phyloP scores from a whole-genome alignment of 2,113 vertebrate species.

The Melanerpes formicivorus region DNA sequence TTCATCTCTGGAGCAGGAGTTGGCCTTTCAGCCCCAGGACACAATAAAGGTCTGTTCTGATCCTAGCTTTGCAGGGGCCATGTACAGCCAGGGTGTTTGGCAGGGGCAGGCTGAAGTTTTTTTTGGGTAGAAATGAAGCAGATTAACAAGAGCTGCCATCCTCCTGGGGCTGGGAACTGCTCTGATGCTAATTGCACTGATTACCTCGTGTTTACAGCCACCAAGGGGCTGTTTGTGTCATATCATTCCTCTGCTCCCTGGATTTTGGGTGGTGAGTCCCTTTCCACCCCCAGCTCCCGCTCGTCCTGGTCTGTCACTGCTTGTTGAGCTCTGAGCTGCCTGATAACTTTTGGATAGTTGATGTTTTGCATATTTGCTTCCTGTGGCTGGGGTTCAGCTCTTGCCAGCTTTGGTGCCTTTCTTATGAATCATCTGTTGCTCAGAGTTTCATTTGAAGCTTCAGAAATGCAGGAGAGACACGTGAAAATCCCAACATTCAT shows the following conservation, averaged over 20 bases:
- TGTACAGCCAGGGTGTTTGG: neutral
- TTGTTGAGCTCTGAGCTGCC: neutral
- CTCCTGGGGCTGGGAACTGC: neutral
- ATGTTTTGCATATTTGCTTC: neutral
- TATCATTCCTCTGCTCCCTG: neutral
- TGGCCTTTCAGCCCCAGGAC: conserved; percentile 34
- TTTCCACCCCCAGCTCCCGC: neutral
- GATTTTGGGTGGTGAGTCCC: neutral
- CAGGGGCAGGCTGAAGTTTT: neutral
- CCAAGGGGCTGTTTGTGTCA: neutral
- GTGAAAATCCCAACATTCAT: neutral
- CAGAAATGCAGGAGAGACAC: neutral
- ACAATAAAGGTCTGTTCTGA: conserved; percentile 61
- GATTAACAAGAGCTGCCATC: neutral
- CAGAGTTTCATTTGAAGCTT: neutral
- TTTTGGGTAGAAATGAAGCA: neutral
- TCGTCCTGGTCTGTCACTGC: neutral
- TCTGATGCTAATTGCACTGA: neutral
- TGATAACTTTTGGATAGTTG: neutral
- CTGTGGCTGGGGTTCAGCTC: neutral
- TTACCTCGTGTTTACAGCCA: neutral
- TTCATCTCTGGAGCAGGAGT: conserved; percentile 36
- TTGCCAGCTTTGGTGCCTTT: conserved; percentile 2
- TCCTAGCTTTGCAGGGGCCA: neutral
- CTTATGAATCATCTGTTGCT: neutral